Percentiles rank a stretch among this genome's conserved stretches.
Conservation (phyloP, 1,140 invertebrate species). For the Drosophila quadrilineata region DNA sequence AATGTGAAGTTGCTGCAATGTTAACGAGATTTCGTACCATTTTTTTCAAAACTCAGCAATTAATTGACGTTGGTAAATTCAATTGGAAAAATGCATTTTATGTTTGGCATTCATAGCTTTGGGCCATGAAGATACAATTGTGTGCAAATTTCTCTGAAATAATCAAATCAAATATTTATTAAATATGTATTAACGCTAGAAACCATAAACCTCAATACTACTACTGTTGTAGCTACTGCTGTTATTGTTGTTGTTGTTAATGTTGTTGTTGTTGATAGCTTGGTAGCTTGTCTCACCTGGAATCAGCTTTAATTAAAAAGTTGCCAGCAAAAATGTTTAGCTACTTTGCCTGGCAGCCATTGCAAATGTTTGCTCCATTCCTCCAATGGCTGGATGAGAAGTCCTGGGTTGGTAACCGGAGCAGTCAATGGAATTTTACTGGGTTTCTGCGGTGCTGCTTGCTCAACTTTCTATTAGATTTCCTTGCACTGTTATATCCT, state of each 20-base stretch:
- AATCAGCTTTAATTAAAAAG: constrained; percentile 72
- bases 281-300: constrained; percentile 20
- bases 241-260: constrained; percentile 11
- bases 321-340: constrained; percentile 72
- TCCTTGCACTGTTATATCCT: constrained; percentile 17
- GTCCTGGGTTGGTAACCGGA: background rate
- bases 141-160: no score
- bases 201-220: no score
- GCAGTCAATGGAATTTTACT: constrained; percentile 54
- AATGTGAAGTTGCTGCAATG: no score
- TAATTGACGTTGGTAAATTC: no score
- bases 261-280: constrained; percentile 16
- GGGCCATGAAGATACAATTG: no score
- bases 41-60: no score
- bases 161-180: no score
- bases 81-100: no score
- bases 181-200: no score
- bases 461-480: constrained; percentile 58
- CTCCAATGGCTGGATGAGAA: background rate
- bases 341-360: constrained; percentile 60
- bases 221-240: background rate
- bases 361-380: constrained; percentile 41
- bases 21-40: no score
- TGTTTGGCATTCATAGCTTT: no score
- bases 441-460: constrained; percentile 48